Percentiles rank a stretch among this genome's conserved stretches.
phyloP scores from a whole-genome alignment of 2,888 invertebrate genomes.

The Corythucha ciliata region DNA sequence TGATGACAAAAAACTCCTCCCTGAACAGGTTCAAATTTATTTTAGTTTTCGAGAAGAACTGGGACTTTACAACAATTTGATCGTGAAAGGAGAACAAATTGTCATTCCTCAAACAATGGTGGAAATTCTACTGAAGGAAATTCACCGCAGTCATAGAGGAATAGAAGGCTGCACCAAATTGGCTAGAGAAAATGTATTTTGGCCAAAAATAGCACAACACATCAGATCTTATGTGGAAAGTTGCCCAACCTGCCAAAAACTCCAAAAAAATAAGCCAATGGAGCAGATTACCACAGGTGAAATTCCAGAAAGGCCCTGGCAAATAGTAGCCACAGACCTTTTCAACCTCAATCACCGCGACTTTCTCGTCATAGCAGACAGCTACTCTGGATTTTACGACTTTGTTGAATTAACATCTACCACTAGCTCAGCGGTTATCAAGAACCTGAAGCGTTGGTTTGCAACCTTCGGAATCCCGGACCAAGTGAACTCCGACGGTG shows the following conservation, averaged over 20 bases:
- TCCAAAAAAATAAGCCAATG: conserved; percentile 7
- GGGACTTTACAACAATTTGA: conserved; percentile 9
- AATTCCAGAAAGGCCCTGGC: conserved; percentile 14
- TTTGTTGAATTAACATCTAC: conserved; percentile 2
- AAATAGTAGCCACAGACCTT: conserved; percentile 17
- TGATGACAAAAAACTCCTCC: not conserved
- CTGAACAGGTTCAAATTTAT: conserved; percentile 2
- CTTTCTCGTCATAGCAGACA: conserved; percentile 12
- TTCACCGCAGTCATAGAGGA: conserved; percentile 16
- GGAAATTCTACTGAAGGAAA: not conserved
- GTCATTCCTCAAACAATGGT: conserved; percentile 12
- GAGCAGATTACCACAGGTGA: conserved; percentile 7
- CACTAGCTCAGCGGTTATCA: conserved; percentile 9
- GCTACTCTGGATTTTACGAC: conserved; percentile 18
- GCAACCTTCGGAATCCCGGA: conserved; percentile 16
- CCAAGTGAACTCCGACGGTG: conserved; percentile 15
- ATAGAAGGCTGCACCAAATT: conserved; percentile 14
- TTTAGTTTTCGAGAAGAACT: conserved; percentile 19
- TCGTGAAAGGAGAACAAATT: conserved; percentile 13
- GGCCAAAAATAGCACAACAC: conserved; percentile 9
- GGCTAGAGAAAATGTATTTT: conserved; percentile 15
- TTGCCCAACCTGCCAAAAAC: conserved; percentile 10
- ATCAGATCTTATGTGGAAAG: conserved; percentile 5
- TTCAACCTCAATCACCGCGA: conserved; percentile 3
- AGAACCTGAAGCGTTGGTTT: conserved; percentile 16